Evolutionary conservation across 1,140 invertebrate species (phyloP).

Genomic region (Caenorhabditis tropicalis): DNA sequence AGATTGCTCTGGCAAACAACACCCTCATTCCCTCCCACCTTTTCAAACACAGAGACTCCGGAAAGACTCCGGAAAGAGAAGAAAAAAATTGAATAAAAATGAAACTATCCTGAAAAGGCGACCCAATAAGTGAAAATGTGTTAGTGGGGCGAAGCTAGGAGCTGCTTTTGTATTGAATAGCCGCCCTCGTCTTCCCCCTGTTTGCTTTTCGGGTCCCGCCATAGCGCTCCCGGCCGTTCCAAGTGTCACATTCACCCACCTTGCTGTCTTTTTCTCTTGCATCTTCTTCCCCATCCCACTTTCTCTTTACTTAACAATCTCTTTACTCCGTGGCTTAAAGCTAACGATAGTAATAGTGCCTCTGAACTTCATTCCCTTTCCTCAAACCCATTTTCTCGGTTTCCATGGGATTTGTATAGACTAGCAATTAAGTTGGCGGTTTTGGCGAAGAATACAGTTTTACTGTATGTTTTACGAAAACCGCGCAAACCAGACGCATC

Average conservation of each 20-base stretch:
- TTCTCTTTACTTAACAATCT: slow-evolving; percentile 38
- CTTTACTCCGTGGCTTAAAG: background rate
- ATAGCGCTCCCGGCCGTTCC: slow-evolving; percentile 29
- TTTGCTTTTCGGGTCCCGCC: slow-evolving; percentile 39
- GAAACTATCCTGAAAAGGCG: background rate
- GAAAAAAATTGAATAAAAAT: background rate
- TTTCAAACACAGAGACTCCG: background rate
- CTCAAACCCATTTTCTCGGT: background rate
- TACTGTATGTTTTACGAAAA: background rate
- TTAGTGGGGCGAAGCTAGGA: background rate
- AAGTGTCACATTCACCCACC: slow-evolving; percentile 34
- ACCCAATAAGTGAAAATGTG: slow-evolving; percentile 4
- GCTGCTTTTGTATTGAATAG: slow-evolving; percentile 15
- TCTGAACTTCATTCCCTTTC: background rate
- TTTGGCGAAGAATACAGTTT: background rate
- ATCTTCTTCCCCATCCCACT: background rate
- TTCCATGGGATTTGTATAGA: background rate
- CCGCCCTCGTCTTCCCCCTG: slow-evolving; percentile 12
- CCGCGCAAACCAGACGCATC: background rate
- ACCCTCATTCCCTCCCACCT: background rate
- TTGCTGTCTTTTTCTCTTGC: background rate
- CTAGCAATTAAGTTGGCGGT: slow-evolving; percentile 1
- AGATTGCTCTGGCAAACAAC: slow-evolving; percentile 33
- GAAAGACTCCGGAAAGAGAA: background rate
- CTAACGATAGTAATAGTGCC: background rate